Evolutionary conservation across 2,888 invertebrate genomes (phyloP).

Genomic region (Macrosoma leucophasiata): DNA sequence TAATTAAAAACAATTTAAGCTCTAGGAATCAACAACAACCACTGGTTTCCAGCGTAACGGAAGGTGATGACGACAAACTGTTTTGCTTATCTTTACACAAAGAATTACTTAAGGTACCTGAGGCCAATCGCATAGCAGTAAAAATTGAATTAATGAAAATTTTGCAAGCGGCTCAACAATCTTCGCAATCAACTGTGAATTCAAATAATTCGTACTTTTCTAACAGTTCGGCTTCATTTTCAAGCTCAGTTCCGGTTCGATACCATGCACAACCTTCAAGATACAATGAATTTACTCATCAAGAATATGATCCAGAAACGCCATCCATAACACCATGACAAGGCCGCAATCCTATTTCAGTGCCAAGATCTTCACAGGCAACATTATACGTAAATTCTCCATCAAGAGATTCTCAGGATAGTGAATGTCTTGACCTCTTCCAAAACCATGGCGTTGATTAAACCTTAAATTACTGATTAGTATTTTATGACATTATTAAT

Average conservation of each 20-base stretch:
- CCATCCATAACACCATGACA: constrained; percentile 16
- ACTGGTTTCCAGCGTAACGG: constrained; percentile 8
- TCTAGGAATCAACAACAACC: constrained; percentile 12
- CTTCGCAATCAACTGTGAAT: constrained; percentile 12
- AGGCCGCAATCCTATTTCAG: constrained; percentile 15
- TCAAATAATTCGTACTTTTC: constrained; percentile 12
- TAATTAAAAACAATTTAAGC: constrained; percentile 16
- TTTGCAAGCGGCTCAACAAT: constrained; percentile 17
- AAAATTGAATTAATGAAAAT: constrained; percentile 21
- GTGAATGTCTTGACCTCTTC: constrained; percentile 16
- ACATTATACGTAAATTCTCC: constrained; percentile 22
- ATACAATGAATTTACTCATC: constrained; percentile 19
- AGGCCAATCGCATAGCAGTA: constrained; percentile 16
- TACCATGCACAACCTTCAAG: constrained; percentile 18
- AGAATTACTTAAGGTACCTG: constrained; percentile 15
- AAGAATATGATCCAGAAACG: constrained; percentile 22
- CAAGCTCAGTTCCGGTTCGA: constrained; percentile 14
- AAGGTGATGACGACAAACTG: too few species aligned
- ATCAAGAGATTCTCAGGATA: constrained; percentile 19
- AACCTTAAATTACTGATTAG: too few species aligned
- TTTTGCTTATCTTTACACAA: too few species aligned
- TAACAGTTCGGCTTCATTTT: constrained; percentile 15
- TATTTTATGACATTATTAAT: constrained; percentile 3
- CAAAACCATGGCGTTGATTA: too few species aligned
- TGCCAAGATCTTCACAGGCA: constrained; percentile 20